Base-by-base conservation (phyloP, 2,113 vertebrate species). In the Kryptolebias marmoratus region DNA sequence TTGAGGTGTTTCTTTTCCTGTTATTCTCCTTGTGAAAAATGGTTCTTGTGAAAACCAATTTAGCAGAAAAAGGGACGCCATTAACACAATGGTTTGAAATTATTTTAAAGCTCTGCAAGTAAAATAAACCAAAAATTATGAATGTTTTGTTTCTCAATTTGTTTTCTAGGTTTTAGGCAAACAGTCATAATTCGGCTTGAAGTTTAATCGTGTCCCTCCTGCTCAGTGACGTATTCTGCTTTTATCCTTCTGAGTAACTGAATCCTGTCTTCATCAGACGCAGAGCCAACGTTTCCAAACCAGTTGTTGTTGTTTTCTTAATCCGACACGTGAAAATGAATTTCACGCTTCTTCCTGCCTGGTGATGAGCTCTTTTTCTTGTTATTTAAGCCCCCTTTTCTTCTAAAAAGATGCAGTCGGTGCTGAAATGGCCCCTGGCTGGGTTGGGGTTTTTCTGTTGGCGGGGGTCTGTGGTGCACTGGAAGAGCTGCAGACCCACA, bases 331-430 rank as follows among this genome's bases (percentile, higher is more conserved):
- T 22, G 44, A 77, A 72, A 42, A 68, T 73, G 32, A 69, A 85
- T 86, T 90, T 85, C 74, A 87, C 12, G 54, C 82, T 57, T n/a
- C 44, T 61, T 30, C 64, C 60, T 31, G 42, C 18, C 30, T 73
- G 70, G 73, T 71, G 77, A 75, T 54, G 55, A 87, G 64, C 67
- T 42, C 59, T 31, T 27, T 63, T 64, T 53, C 5, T 18, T 47
- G 36, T 64, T 90, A 91, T 91, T 93, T 94, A 94, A 93, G 87
- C 53, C 18, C 28, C 52, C 53, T 22, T 22, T 66, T 39, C 8
- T 54, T 4, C 47, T 10, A 14, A 53, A 59, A 58, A 71, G 67
- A 63, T 57, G 36, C 42, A 71, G n/a, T 82, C 54, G 59, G 32
- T 68, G 11, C 3, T 71, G 82, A 82, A 54, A 94, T 95, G 93